These are phyloP conservation scores for Pedionomus torquatus DNA, from an alignment of 2,113 vertebrate genomes.

Conservation along the genomic window DNA sequence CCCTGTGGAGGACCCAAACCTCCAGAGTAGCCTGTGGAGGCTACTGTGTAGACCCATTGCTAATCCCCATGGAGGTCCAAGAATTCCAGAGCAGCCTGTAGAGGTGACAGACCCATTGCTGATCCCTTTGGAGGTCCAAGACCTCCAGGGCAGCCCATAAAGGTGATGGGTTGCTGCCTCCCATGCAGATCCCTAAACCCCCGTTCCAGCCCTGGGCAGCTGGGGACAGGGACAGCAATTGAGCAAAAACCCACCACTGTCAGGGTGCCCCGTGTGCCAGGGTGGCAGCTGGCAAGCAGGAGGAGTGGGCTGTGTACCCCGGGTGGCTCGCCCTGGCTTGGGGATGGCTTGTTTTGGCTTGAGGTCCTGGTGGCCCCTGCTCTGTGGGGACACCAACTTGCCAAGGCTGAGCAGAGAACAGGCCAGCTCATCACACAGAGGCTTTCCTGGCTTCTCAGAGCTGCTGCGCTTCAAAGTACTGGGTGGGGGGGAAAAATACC, in stretches of 20 bases:
- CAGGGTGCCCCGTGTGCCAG: not conserved
- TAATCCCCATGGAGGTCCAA: not conserved
- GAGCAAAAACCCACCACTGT: not conserved
- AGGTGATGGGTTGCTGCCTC: not conserved
- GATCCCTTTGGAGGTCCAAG: not conserved
- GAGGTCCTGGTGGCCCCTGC: not conserved
- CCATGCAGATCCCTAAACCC: not conserved
- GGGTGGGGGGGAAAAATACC: too few relatives aligned
- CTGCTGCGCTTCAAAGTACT: rapidly evolving
- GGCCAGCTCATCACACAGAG: not conserved
- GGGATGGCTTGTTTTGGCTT: not conserved
- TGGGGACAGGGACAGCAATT: not conserved
- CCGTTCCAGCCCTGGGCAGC: not conserved
- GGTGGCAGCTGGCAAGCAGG: not conserved
- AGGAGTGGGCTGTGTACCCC: not conserved
- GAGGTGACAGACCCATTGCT: not conserved
- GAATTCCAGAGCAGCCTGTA: too few relatives aligned
- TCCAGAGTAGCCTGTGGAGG: not conserved
- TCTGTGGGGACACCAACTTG: rapidly evolving
- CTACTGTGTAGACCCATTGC: not conserved
- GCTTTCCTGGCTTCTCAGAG: not conserved
- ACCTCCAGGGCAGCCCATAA: not conserved
- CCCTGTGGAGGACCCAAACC: too few relatives aligned
- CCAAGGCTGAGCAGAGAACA: not conserved
- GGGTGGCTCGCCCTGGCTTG: not conserved